Conservation (phyloP, 2,113 vertebrate genomes). For the Hemibagrus wyckioides region DNA sequence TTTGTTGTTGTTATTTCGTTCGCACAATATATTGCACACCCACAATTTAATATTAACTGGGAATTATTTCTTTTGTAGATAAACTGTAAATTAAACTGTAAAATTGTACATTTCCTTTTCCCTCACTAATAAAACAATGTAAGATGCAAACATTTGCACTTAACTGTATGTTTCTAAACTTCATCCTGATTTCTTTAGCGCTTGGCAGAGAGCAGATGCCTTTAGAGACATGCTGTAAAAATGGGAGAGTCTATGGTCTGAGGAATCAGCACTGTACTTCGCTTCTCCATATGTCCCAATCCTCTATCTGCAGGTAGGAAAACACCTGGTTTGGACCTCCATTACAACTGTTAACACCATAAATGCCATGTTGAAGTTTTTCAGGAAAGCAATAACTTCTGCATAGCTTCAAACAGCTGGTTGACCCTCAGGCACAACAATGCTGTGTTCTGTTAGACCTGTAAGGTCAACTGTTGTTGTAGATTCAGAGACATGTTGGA, state of each 20-base stretch:
- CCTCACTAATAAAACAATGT: neutral
- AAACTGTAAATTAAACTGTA: neutral
- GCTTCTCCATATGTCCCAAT: neutral
- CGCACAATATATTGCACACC: neutral
- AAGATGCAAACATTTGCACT: neutral
- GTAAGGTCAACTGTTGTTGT: no score
- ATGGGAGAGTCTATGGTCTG: conserved; percentile 18
- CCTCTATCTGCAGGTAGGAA: conserved; percentile 27
- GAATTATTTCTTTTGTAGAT: neutral
- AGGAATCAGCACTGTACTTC: conserved; percentile 17
- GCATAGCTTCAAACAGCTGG: conserved; percentile 23
- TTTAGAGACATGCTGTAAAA: conserved; percentile 19
- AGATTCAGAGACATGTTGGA: no score
- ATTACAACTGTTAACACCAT: conserved; percentile 28
- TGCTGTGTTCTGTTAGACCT: no score
- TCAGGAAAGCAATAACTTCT: neutral
- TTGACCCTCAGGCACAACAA: neutral
- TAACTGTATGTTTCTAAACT: neutral
- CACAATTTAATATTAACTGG: neutral
- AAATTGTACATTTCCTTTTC: neutral
- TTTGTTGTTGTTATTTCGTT: neutral
- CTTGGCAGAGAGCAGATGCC: neutral
- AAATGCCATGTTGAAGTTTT: neutral
- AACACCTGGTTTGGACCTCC: conserved; percentile 28
- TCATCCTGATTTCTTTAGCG: conserved; percentile 10